Base-by-base conservation (phyloP, 2,113 vertebrate genomes). In the Ciconia stormi region DNA sequence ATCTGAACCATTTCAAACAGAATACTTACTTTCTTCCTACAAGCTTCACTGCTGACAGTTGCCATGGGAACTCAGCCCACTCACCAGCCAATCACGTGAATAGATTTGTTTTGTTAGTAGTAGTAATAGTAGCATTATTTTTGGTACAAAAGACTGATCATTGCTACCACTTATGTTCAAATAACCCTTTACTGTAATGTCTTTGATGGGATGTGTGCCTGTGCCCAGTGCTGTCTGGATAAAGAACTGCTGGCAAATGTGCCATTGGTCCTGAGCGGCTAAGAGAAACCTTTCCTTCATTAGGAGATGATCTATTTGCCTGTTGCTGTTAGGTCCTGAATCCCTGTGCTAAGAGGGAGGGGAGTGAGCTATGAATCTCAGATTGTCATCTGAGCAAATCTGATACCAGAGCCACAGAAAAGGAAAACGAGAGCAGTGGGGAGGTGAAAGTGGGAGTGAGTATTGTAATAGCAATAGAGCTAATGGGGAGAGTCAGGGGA, bases 1-100 rank as follows among this genome's bases (percentile, higher is more conserved):
- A 89, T 50, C 53, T n/a, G 86, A 93, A 82, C 71, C 76, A 34
- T 93, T 97, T 96, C 95, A 95, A 96, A 95, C 71, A 26, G 95
- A 97, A 95, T 95, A 82, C 81, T 95, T 91, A 85, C 89, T 95
- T 96, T 95, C 76, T 93, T 88, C 86, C 70, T 93, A 40, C 90
- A 70, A 84, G 95, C 93, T 81, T 87, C 44, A 8, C 46, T 46
- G 34, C 93, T 1, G 13, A n/a, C 84, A 67, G 97, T 97, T 97
- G 77, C 97, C 91, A 97, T 97, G 95, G 97, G 93, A 97, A 97
- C 97, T 52, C 91, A 71, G 81, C 93, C 96, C 91, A 93, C 96
- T 95, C 95, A 78, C 40, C 89, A 95, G 65, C 93, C 91, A 76
- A 73, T 5, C 90, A 93, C 50, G 13, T 92, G 94, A 76, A 59